Base-by-base conservation (phyloP, 2,888 invertebrate species). In the Drosophila antonietae region DNA sequence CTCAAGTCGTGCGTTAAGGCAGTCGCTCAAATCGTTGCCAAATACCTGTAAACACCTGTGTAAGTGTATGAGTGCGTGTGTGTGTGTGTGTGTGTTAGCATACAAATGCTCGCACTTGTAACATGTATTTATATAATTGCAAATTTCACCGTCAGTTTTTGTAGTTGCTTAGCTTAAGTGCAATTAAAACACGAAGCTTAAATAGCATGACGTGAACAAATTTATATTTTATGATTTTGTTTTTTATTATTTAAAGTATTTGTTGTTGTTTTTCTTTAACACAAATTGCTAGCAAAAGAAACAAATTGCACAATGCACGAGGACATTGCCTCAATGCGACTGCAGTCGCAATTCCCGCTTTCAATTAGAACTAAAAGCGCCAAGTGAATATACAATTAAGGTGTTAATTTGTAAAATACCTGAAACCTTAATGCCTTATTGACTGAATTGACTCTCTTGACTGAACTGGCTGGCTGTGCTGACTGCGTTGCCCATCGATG, bases 111-210 rank as follows among this genome's bases (percentile, higher is more conserved):
- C 47, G 62, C 18, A 66, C 59, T 68, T 78, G 72, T 73, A 69
- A 72, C 75, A 58, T 65, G 69, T 69, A 71, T 81, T 83, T 86
- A 84, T 83, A 72, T 87, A 87, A 87, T 80, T 81, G 77, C 73
- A 73, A 83, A 86, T 84, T 85, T 87, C 83, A 78, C 80, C 75
- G 72, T 73, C 80, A 72, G 68, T 77, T 71, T 67, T 65, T 56
- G 65, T 39, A 6, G 15, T 71, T 77, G 79, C 73, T 68, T 70
- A 74, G 73, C 73, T 20, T 68, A 75, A 83, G 59, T 80, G 81
- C 77, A 86, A 78, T 85, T 83, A 86, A 82, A 81, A 69, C 58
- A 58, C 58, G 47, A 66, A 74, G 80, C 78, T 70, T 66, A 80
- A 76, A 76, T 75, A 78, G 68, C 84, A 83, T 85, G 84, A 87